Conservation (phyloP, 2,113 vertebrate species). For the Takifugu bimaculatus region DNA sequence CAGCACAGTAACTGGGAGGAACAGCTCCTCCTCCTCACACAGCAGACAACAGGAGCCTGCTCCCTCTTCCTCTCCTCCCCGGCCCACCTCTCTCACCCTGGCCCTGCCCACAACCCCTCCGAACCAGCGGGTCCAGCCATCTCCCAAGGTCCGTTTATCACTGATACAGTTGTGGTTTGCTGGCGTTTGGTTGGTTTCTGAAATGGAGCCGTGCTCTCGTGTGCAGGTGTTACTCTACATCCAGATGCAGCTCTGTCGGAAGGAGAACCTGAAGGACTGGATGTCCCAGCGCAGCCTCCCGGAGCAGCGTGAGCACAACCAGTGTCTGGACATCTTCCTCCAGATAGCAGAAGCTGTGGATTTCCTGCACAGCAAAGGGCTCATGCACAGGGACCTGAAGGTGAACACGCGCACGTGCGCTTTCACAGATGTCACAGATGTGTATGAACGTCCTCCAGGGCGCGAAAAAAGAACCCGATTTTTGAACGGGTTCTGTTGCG, state of each 20-base stretch:
- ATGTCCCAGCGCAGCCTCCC: constrained; percentile 84
- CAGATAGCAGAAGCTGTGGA: constrained; percentile 96
- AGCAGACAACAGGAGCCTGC: constrained; percentile 21
- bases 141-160: constrained; percentile 78
- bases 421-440: no score
- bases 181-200: no score
- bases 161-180: neutral
- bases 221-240: constrained; percentile 90
- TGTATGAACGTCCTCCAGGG: no score
- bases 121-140: constrained; percentile 76
- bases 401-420: constrained; percentile 65
- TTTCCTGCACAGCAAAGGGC: constrained; percentile 92
- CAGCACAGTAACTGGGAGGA: constrained; percentile 28
- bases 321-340: constrained; percentile 92
- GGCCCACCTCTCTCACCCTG: constrained; percentile 85
- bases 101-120: constrained; percentile 66
- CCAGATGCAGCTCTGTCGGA: constrained; percentile 98
- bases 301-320: constrained; percentile 82
- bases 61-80: constrained; percentile 70
- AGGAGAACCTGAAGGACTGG: constrained; percentile 99
- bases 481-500: neutral
- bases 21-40: constrained; percentile 49
- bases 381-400: constrained; percentile 99
- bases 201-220: neutral
- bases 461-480: no score